Base-by-base conservation (phyloP, 1,140 invertebrate genomes). In the Drosophila nigrodunni region DNA sequence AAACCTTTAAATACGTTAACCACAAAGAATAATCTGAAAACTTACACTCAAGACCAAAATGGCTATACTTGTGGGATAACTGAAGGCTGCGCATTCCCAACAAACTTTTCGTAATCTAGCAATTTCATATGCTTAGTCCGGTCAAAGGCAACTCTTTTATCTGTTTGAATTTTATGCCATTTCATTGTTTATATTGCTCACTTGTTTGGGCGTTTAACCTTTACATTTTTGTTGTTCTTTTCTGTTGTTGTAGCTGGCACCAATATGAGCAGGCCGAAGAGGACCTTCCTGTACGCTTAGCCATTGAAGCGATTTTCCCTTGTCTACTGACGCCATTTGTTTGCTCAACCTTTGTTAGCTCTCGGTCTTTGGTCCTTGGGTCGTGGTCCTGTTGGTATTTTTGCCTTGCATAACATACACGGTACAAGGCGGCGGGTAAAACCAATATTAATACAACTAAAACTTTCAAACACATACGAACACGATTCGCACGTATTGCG, bases 321-420 rank as follows among this genome's bases (percentile, higher is more conserved):
- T 85, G 79, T 82, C 82, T 82, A 86, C 77, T 82, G 79, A 79
- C 79, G 82, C 82, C 73, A 82, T 86, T 88, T 88, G 80, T 82
- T 82, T 87, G 82, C 80, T 54, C 66, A 88, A 82, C 83, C 79
- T 79, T 82, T 69, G 82, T 77, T 59, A 39, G 44, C n/a, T 15
- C 25, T 11, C 18, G 15, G 21, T 57, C 41, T 21, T 52, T 25
- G 30, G 49, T 34, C 58, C 30, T 8, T 18, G 21, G 25, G 11
- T 13, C 30, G 35, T 13, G 39, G 11, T 49, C 52, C 21, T 61
- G 55, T 35, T 68, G 54, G 25, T 43, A 55, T 21, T 76, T 55
- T 66, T 64, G 71, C 58, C 78, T 49, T 62, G 68, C 69, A 70
- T 37, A 62, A 69, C 58, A 46, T 59, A 64, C 35, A 64, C 52